These are phyloP conservation scores for Hemicordylus capensis DNA, from an alignment of 2,113 vertebrate genomes.

Conservation along the genomic window DNA sequence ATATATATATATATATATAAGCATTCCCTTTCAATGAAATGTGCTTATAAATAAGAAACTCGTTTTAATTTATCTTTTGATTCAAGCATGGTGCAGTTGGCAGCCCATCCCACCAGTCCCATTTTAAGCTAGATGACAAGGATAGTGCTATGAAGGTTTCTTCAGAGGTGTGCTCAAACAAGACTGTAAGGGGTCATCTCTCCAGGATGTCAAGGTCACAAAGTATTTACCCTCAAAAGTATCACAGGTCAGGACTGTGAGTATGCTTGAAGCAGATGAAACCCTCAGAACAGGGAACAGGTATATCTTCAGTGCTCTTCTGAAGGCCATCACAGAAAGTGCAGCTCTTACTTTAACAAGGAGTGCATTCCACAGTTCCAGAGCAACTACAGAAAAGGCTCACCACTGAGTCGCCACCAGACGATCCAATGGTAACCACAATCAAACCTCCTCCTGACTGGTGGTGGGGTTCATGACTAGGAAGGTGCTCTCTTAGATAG, in stretches of 20 bases:
- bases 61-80: neutral
- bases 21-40: neutral
- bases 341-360: too few relatives aligned
- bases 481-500: too few relatives aligned
- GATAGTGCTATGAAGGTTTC: neutral
- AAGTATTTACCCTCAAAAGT: neutral
- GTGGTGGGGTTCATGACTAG: too few relatives aligned
- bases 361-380: too few relatives aligned
- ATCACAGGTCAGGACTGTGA: neutral
- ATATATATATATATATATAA: too few relatives aligned
- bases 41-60: neutral
- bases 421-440: too few relatives aligned
- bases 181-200: neutral
- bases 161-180: neutral
- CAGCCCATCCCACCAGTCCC: neutral
- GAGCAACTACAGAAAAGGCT: too few relatives aligned
- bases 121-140: neutral
- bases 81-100: neutral
- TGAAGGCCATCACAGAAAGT: too few relatives aligned
- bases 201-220: neutral
- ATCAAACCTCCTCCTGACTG: too few relatives aligned
- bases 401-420: too few relatives aligned
- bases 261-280: neutral
- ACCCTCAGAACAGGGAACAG: neutral
- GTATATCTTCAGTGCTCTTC: too few relatives aligned